Evolutionary conservation across 1,140 invertebrate species (phyloP).

Genomic region (Notospermus geniculatus): DNA sequence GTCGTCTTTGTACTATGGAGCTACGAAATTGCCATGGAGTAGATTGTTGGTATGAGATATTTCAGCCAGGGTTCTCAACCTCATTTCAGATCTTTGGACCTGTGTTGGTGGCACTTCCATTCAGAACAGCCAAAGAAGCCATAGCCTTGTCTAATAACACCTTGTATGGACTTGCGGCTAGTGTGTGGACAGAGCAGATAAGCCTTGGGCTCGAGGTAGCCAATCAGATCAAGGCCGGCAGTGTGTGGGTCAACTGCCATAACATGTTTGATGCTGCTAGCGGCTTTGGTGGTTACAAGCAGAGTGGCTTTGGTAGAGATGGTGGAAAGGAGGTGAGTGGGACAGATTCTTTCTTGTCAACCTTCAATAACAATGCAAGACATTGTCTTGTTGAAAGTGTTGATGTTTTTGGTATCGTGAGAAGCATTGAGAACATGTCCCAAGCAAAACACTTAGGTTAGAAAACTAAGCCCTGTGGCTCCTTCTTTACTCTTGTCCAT

Average conservation of each 20-base stretch:
- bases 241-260: conserved; percentile 64
- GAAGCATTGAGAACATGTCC: too few relatives aligned
- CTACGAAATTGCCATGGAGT: too few relatives aligned
- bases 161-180: conserved; percentile 58
- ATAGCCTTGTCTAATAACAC: conserved; percentile 62
- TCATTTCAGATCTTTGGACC: conserved; percentile 52
- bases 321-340: conserved; percentile 52
- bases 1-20: too few relatives aligned
- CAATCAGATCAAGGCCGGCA: conserved; percentile 58
- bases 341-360: too few relatives aligned
- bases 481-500: too few relatives aligned
- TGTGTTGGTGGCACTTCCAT: conserved; percentile 59
- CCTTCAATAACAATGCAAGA: too few relatives aligned
- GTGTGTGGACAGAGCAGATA: conserved; percentile 64
- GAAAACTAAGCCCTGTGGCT: too few relatives aligned
- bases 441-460: too few relatives aligned
- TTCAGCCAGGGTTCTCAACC: not conserved
- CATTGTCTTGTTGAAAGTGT: too few relatives aligned
- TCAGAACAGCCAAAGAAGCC: conserved; percentile 65
- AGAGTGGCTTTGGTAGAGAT: conserved; percentile 57
- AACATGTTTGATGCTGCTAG: conserved; percentile 59
- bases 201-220: conserved; percentile 61
- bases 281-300: conserved; percentile 59
- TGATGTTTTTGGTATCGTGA: too few relatives aligned
- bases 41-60: too few relatives aligned